A percentile compares a stretch with the other conserved stretches of the same genome.
Conservation (phyloP, 2,797 vertebrate genomes). For the Spheniscus humboldti region DNA sequence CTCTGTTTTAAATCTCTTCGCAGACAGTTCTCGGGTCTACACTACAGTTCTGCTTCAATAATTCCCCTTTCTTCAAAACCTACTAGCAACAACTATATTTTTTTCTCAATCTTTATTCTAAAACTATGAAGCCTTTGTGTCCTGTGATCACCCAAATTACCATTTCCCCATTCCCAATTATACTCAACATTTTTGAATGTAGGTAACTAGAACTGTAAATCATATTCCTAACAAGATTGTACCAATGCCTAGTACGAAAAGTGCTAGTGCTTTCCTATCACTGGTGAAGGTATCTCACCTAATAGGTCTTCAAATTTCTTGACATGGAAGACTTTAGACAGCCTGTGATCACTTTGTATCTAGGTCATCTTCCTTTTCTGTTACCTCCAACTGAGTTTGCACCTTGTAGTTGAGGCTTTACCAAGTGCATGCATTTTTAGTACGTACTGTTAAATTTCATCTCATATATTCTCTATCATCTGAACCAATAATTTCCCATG, state of each 20-base stretch:
- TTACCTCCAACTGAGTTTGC: background rate
- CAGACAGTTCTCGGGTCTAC: rapidly evolving
- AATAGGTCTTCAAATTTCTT: background rate
- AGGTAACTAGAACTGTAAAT: background rate
- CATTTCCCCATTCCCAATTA: background rate
- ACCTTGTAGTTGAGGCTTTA: background rate
- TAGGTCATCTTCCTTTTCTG: background rate
- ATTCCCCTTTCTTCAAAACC: background rate
- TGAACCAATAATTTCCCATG: background rate
- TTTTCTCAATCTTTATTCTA: background rate
- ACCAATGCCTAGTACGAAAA: background rate
- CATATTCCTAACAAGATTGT: background rate
- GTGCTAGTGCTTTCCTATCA: background rate
- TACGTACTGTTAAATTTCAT: background rate
- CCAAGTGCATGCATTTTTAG: background rate
- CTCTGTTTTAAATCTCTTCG: background rate
- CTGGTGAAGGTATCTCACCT: background rate
- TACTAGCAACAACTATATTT: background rate
- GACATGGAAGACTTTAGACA: background rate
- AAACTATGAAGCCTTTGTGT: background rate
- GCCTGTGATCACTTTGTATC: background rate
- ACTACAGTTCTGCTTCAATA: background rate
- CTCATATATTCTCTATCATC: background rate
- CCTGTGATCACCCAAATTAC: background rate
- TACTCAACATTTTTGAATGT: background rate